Evolutionary conservation across 1,140 invertebrate species (phyloP), one percentile per base, ranked within the genome.

Genomic region (Macrosteles quadrilineatus): DNA sequence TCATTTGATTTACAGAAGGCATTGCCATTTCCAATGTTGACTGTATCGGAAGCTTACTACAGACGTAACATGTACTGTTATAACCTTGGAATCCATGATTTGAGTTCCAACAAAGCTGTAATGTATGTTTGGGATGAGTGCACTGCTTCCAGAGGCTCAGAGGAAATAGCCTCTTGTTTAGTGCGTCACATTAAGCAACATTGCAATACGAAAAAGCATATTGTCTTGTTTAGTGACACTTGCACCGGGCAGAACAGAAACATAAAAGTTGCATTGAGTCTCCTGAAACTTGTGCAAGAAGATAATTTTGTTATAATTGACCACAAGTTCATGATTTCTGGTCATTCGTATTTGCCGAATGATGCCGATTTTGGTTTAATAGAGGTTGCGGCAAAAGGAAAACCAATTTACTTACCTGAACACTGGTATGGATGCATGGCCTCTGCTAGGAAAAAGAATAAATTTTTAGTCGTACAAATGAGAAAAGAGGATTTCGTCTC

Each of bases 121-220:
- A 73, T 75, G 70, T 73, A 66, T 71, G 47, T 75, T 30, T 73
- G 73, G 72, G 73, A 75, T 50, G 70, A 75, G 43, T 57, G 57
- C 2, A 55, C 63, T 32, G 72, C 70, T 30, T 62, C 47, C 29
- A 14, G 70, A 69, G 72, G 73, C 17, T 71, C 69, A 29, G 31
- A 74, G 66, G 71, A 73, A 71, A 74, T 73, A 31, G 55, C 32
- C n/a, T 71, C 72, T 32, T 62, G 31, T 40, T 17, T 27, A 19
- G 9, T 66, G 32, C 63, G 23, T n/a, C 59, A 64, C 40, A 27
- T 73, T 2, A 23, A 2, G 57, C 9, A 4, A n/a, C 27, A 62
- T 62, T 12, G 4, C 27, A 45, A 19, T 30, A 67, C 47, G 4
- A 4, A 53, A 53, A 53, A n/a, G 4, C 47, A 53, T 53, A 47